Base-by-base conservation (phyloP, 2,888 invertebrate species). In the Charanyca ferruginea region DNA sequence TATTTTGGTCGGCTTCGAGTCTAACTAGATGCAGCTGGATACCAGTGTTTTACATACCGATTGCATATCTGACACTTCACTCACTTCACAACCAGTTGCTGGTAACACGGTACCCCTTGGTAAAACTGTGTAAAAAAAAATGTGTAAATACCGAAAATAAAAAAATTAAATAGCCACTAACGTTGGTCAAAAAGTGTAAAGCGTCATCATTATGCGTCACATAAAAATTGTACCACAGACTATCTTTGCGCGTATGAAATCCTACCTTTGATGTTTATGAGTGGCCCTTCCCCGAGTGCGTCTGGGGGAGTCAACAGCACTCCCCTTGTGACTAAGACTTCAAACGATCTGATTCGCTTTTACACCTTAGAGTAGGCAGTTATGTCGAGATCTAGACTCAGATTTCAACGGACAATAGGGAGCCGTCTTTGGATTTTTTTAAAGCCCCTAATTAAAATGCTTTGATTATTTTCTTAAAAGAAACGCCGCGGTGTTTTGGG, bases 291-390 rank as follows among this genome's bases (percentile, higher is more conserved):
- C 74, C 78, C 79, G 76, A 88, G 87, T 89, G 88, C 91, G 93
- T 92, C 91, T 90, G 88, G 88, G 86, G 84, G 83, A 84, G 83
- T 89, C 87, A 88, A 90, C 88, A 87, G 85, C 86, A 72, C 87
- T 87, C 89, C 87, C 87, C 85, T 85, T 83, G 77, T 83, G 83
- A 79, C 83, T 85, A 83, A 85, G 84, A 90, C 91, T 90, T 92
- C 90, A 93, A 92, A 92, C 89, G 91, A 77, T 88, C 87, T 89
- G 92, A 92, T 92, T 91, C 90, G 91, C 93, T 87, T 93, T 93
- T 92, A 92, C 93, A 90, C 93, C 93, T 92, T 89, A 79, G 83
- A 89, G 90, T 86, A 89, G 88, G 86, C 85, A 83, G 84, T 82
- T 85, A 84, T 48, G 77, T 76, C 66, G 81, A 79, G 81, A 83